These are phyloP conservation scores for Gasterosteus aculeatus DNA, from an alignment of 2,113 vertebrate genomes.

Conservation along the genomic window DNA sequence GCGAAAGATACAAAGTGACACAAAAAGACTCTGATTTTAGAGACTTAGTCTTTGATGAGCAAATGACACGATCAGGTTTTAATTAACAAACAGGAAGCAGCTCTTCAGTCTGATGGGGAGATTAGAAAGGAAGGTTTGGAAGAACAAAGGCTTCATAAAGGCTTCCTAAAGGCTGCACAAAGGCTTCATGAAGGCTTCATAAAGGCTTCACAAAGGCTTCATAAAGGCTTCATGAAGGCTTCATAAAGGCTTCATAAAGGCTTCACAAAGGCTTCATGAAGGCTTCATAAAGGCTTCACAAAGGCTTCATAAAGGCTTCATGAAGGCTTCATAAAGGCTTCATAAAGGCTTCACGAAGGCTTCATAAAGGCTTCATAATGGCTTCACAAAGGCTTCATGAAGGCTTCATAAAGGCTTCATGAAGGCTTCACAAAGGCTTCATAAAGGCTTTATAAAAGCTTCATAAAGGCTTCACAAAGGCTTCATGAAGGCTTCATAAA, in stretches of 20 bases:
- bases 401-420: background rate
- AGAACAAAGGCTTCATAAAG: background rate
- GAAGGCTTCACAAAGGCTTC: background rate
- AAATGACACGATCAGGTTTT: constrained; percentile 15
- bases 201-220: too few relatives aligned
- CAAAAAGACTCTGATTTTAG: constrained; percentile 21
- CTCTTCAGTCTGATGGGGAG: constrained; percentile 18
- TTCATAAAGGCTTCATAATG: too few relatives aligned
- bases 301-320: background rate
- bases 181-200: too few relatives aligned
- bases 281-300: background rate
- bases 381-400: too few relatives aligned
- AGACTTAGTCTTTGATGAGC: constrained; percentile 2
- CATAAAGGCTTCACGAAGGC: too few relatives aligned
- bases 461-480: too few relatives aligned
- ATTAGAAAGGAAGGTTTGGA: too few relatives aligned
- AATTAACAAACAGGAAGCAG: constrained; percentile 25
- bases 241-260: too few relatives aligned
- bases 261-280: background rate
- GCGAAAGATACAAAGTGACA: constrained; percentile 21
- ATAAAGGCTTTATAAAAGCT: background rate
- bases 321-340: too few relatives aligned
- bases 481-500: too few relatives aligned
- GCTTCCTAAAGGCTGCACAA: too few relatives aligned
- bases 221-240: too few relatives aligned